A percentile compares a stretch with the other conserved stretches of the same genome.
Evolutionary conservation across 2,888 invertebrate genomes (phyloP).

Genomic region (Calliscelio sp.): DNA sequence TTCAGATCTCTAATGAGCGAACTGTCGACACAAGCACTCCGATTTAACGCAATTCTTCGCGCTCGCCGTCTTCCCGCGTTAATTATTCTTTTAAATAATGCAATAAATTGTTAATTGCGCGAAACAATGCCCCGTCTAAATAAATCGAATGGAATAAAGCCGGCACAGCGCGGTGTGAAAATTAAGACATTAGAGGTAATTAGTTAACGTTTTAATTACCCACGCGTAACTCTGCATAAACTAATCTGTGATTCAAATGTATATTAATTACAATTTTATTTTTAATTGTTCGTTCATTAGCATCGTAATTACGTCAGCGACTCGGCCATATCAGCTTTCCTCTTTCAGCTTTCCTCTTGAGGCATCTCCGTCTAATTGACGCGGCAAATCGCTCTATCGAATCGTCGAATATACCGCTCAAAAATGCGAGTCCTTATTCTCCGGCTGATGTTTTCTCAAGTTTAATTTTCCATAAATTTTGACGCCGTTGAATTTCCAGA

Average conservation of each 20-base stretch:
- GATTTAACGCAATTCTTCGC: conserved; percentile 20
- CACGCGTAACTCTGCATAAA: conserved; percentile 28
- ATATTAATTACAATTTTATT: conserved; percentile 52
- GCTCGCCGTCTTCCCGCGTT: conserved; percentile 30
- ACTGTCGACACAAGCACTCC: conserved; percentile 72
- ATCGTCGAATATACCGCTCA: too few relatives aligned
- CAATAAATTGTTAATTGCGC: conserved; percentile 46
- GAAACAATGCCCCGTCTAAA: conserved; percentile 45
- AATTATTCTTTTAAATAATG: conserved; percentile 47
- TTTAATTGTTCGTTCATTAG: conserved; percentile 59
- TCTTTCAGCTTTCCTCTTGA: conserved; percentile 10
- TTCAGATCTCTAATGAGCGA: conserved; percentile 85
- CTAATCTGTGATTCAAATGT: conserved; percentile 59
- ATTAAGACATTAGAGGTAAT: conserved; percentile 54
- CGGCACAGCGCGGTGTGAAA: conserved; percentile 25
- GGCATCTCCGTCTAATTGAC: conserved; percentile 19
- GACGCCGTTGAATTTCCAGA: too few relatives aligned
- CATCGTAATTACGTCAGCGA: conserved; percentile 26
- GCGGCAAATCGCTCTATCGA: conserved; percentile 14
- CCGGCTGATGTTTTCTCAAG: too few relatives aligned
- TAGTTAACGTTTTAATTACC: conserved; percentile 52
- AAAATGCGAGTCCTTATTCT: too few relatives aligned
- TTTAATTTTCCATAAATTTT: too few relatives aligned
- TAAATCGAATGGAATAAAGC: conserved; percentile 28
- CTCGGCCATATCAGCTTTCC: background rate